Conservation (phyloP, 2,888 invertebrate species). For the Spodoptera exigua region DNA sequence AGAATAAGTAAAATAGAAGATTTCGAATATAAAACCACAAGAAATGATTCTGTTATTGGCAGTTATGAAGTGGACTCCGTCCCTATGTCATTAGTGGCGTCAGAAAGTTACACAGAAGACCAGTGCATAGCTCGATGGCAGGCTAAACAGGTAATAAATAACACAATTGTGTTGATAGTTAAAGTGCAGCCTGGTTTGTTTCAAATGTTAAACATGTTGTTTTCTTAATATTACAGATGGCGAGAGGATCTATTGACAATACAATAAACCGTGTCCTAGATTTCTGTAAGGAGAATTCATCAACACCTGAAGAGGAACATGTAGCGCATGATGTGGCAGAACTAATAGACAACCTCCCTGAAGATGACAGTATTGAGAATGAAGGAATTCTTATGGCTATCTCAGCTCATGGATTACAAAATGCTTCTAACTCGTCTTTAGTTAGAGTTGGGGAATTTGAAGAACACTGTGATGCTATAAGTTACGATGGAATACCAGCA, state of each 20-base stretch:
- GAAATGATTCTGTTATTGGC: slow-evolving; percentile 64
- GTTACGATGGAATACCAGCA: slow-evolving; percentile 47
- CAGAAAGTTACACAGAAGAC: slow-evolving; percentile 75
- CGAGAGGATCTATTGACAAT: slow-evolving; percentile 92
- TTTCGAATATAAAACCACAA: slow-evolving; percentile 67
- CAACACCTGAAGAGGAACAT: slow-evolving; percentile 77
- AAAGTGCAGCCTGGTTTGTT: background rate
- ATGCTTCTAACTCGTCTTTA: slow-evolving; percentile 69
- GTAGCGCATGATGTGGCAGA: slow-evolving; percentile 84
- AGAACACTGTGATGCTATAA: slow-evolving; percentile 30
- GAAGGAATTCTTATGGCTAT: slow-evolving; percentile 93
- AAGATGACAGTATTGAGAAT: slow-evolving; percentile 90
- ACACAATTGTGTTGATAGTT: background rate
- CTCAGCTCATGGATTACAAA: slow-evolving; percentile 91
- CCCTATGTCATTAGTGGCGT: slow-evolving; percentile 67
- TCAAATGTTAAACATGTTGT: background rate
- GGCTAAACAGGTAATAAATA: slow-evolving; percentile 87
- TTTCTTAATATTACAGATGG: slow-evolving; percentile 81
- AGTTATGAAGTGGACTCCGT: slow-evolving; percentile 56
- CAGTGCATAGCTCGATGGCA: slow-evolving; percentile 90
- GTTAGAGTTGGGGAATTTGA: slow-evolving; percentile 46
- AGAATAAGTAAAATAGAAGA: slow-evolving; percentile 69
- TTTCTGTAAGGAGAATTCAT: slow-evolving; percentile 87
- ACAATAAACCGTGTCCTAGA: slow-evolving; percentile 92
- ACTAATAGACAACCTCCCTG: slow-evolving; percentile 87